Percentiles rank a stretch among this genome's conserved stretches.
Evolutionary conservation across 2,797 vertebrate species (phyloP).

Genomic region (Otus scops): DNA sequence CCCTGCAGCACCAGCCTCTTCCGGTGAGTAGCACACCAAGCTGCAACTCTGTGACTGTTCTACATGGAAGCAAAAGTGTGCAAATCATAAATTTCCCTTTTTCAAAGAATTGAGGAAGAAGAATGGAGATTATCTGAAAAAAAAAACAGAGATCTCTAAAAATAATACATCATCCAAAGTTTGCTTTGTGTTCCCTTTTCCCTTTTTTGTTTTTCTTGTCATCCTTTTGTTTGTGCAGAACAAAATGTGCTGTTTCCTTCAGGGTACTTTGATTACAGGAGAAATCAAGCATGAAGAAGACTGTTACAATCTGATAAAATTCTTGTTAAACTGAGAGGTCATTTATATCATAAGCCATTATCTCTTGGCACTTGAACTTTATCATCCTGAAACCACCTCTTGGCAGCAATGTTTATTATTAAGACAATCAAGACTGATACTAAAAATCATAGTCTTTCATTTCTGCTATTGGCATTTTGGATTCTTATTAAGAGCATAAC

Average conservation of each 20-base stretch:
- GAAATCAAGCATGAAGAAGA: slow-evolving; percentile 54
- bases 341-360: slow-evolving; percentile 58
- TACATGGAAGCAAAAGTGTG: background rate
- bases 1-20: background rate
- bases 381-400: background rate
- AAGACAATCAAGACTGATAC: background rate
- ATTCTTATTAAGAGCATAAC: background rate
- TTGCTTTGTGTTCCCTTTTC: background rate
- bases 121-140: background rate
- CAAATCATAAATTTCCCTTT: background rate
- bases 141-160: background rate
- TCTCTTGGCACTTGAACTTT: slow-evolving; percentile 43
- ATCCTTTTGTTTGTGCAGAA: slow-evolving; percentile 32
- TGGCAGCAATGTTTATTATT: background rate
- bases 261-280: slow-evolving; percentile 44
- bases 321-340: slow-evolving; percentile 41
- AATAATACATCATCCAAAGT: background rate
- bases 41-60: background rate
- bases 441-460: background rate
- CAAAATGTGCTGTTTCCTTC: slow-evolving; percentile 55
- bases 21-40: background rate
- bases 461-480: background rate
- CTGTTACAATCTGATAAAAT: slow-evolving; percentile 52
- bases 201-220: background rate
- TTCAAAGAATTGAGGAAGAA: background rate